These are phyloP conservation scores for Gambelia wislizenii DNA, from an alignment of 2,797 vertebrate genomes.

Conservation along the genomic window DNA sequence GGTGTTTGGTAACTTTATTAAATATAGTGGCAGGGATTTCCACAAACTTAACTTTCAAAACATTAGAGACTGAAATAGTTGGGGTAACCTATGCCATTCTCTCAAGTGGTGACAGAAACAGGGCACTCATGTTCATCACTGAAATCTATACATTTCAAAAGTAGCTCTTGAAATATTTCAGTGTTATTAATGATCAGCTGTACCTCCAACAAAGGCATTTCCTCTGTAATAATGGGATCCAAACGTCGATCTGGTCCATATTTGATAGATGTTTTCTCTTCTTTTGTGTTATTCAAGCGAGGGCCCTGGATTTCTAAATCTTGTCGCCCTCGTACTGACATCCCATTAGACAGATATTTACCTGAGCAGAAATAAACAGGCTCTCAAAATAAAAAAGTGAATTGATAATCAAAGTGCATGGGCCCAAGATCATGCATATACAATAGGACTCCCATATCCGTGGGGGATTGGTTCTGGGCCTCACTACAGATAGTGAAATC, in stretches of 20 bases:
- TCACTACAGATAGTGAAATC: no score
- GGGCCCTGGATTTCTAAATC: conserved; percentile 95
- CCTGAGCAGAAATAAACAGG: conserved; percentile 71
- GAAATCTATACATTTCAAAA: background rate
- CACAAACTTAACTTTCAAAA: background rate
- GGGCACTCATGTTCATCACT: background rate
- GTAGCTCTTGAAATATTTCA: no score
- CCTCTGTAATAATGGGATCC: conserved; percentile 90
- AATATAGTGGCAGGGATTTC: background rate
- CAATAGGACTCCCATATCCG: background rate
- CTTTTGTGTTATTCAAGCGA: conserved; percentile 94
- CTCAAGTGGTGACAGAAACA: background rate
- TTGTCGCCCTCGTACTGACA: conserved; percentile 91
- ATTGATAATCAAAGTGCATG: background rate
- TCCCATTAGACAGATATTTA: conserved; percentile 78
- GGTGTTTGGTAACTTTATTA: background rate
- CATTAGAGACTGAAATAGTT: background rate
- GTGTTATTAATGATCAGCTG: background rate
- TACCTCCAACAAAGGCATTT: conserved; percentile 98
- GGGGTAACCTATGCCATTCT: background rate
- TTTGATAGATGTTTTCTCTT: conserved; percentile 93
- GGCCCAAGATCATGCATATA: no score
- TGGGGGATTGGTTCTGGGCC: no score
- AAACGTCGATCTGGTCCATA: conserved; percentile 93
- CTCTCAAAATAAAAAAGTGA: background rate